These are phyloP conservation scores for Echeneis naucrates DNA, from an alignment of 2,797 vertebrate genomes.

Conservation along the genomic window DNA sequence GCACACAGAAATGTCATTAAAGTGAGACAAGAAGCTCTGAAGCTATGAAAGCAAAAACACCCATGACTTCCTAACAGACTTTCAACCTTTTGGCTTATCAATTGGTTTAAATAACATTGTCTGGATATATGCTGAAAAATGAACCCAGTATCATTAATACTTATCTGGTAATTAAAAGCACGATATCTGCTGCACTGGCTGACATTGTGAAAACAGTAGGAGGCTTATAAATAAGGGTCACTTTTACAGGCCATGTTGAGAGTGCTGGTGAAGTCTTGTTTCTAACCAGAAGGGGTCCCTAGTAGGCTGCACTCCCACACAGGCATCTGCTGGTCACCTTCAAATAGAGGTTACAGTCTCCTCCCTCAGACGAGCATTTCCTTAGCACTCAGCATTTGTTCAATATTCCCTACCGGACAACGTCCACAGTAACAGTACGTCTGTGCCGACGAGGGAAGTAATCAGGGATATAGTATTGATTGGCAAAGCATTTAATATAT, in stretches of 20 bases:
- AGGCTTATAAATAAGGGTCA: conserved; percentile 28
- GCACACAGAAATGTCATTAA: not conserved
- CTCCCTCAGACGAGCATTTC: conserved; percentile 64
- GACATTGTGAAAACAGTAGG: conserved; percentile 15
- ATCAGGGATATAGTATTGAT: conserved; percentile 31
- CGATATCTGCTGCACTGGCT: not conserved
- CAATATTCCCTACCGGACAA: conserved; percentile 41
- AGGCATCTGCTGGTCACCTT: conserved; percentile 77
- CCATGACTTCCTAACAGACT: no score
- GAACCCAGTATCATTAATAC: not conserved
- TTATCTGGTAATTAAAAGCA: not conserved
- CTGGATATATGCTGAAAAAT: not conserved
- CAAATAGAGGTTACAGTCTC: conserved; percentile 79
- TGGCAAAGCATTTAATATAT: conserved; percentile 21
- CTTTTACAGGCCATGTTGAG: not conserved
- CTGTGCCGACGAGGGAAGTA: conserved; percentile 20
- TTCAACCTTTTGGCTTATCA: not conserved
- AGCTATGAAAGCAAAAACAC: no score
- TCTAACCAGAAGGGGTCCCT: conserved; percentile 77
- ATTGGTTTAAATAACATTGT: not conserved
- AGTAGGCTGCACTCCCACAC: conserved; percentile 55
- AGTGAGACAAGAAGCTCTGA: not conserved
- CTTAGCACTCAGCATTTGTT: conserved; percentile 57
- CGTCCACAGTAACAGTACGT: conserved; percentile 26
- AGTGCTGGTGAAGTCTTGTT: conserved; percentile 42